Evolutionary conservation across 2,797 vertebrate genomes (phyloP), one percentile per base, ranked within the genome.

Genomic region (Syndactyla subalaris): DNA sequence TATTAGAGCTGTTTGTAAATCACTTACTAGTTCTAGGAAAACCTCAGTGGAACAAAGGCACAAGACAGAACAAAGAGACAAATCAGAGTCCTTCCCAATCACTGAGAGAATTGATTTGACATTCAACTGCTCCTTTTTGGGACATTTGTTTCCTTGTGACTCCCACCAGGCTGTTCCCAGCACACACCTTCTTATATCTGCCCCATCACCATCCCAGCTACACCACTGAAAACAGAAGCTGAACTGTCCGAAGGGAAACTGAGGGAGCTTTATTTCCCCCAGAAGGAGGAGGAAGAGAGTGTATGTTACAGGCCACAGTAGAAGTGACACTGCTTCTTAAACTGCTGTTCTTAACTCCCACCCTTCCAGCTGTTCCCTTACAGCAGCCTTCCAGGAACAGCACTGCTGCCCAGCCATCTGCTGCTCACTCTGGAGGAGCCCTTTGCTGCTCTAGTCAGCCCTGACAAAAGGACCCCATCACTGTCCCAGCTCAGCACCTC

Each of bases 211-310:
- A n/a, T 5, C 45, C 41, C 34, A 43, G 63, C 57, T 29, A 16
- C 0, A 0, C 11, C 0, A 3, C 38, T 32, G 41, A 36, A 58
- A 88, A 57, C 2, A 12, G 66, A 52, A 91, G 24, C 29, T 38
- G 29, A 32, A 10, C 15, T 57, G 14, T 12, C 29, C 29, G 48
- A 72, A 43, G 7, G 36, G 45, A 82, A 84, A 78, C 36, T 1
- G 6, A 85, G 27, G 15, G 22, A 57, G 26, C 13, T 86, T 74
- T 34, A n/a, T 65, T 78, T 66, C 26, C 49, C 30, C n/a, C 14
- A 54, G 39, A 10, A 75, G 43, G 7, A 41, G 16, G 13, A 65
- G 21, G 12, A 54, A 45, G 41, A 55, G 23, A 41, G n/a, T 73
- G 18, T 12, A 62, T 6, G 18, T 70, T 10, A 20, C 18, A 75